Conservation (phyloP, 2,113 vertebrate species). For the Hemiprocne comata region DNA sequence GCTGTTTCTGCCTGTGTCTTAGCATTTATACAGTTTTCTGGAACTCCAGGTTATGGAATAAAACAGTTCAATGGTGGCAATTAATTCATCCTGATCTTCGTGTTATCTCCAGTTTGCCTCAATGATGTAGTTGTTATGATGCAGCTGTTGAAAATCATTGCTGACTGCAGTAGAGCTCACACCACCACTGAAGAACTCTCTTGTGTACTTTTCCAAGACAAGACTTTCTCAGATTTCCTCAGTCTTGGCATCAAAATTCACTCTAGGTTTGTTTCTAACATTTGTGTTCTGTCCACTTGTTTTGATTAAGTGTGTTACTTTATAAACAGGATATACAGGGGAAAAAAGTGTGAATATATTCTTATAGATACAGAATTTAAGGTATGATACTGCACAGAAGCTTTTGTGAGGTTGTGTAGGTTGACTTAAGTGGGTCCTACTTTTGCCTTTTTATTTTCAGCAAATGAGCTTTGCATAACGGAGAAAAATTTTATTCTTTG, state of each 20-base stretch:
- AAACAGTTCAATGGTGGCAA: not conserved
- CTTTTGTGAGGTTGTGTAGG: not conserved
- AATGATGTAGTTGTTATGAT: not conserved
- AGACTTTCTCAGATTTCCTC: not conserved
- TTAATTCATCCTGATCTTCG: not conserved
- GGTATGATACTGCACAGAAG: not conserved
- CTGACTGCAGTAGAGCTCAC: not conserved
- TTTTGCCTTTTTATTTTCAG: not conserved
- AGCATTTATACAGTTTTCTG: not conserved
- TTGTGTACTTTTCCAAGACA: not conserved
- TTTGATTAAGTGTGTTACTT: not conserved
- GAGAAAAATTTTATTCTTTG: not conserved
- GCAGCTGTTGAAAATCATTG: not conserved
- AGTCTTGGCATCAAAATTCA: not conserved
- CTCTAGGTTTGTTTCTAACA: not conserved
- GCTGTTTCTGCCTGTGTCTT: not conserved
- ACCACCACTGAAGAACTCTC: not conserved
- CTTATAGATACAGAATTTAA: not conserved
- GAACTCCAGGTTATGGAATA: not conserved
- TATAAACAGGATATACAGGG: not conserved
- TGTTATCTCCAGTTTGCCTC: not conserved
- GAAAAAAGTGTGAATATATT: not conserved
- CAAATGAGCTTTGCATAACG: not conserved
- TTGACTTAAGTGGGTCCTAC: not conserved
- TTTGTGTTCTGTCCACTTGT: not conserved